A percentile compares a stretch with the other conserved stretches of the same genome.
phyloP scores from a whole-genome alignment of 2,888 invertebrate species.

The Candidula unifasciata region DNA sequence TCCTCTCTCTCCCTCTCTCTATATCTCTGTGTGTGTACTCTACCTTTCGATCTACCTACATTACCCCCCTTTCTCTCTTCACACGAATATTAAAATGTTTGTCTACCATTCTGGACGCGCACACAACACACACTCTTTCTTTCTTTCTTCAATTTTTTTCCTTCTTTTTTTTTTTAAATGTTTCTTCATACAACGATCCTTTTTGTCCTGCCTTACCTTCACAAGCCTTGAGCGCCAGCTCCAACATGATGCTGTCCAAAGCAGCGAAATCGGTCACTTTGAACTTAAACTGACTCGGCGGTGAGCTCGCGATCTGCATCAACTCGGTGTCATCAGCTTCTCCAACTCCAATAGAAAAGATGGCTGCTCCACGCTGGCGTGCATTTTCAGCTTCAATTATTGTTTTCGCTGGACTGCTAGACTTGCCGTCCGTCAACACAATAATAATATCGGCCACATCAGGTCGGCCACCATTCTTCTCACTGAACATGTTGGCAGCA shows the following conservation, averaged over 20 bases:
- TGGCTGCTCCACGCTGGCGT: constrained; percentile 60
- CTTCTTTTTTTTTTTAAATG: neutral
- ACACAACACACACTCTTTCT: no score
- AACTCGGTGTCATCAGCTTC: constrained; percentile 68
- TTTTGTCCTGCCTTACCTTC: constrained; percentile 42
- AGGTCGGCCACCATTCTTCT: constrained; percentile 54
- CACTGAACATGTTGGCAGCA: constrained; percentile 59
- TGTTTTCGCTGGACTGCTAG: constrained; percentile 49
- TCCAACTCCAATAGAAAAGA: constrained; percentile 75
- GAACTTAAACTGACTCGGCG: constrained; percentile 68
- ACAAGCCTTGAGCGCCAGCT: constrained; percentile 71
- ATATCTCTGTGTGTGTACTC: no score
- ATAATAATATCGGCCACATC: constrained; percentile 66
- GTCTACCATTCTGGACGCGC: no score
- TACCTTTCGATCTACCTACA: no score
- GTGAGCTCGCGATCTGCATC: constrained; percentile 68
- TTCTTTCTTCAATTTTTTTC: no score
- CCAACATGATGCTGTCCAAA: constrained; percentile 67
- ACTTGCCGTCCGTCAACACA: constrained; percentile 74
- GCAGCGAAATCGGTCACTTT: constrained; percentile 69
- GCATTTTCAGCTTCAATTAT: constrained; percentile 41
- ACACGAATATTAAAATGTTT: no score
- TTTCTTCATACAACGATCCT: no score
- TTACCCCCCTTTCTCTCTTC: no score
- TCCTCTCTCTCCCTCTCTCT: no score